Percentiles rank a stretch among this genome's conserved stretches.
These are phyloP conservation scores for Hydractinia echinata DNA, from an alignment of 30 jellyfish, hydroid and myxozoan species.

Conservation along the genomic window DNA sequence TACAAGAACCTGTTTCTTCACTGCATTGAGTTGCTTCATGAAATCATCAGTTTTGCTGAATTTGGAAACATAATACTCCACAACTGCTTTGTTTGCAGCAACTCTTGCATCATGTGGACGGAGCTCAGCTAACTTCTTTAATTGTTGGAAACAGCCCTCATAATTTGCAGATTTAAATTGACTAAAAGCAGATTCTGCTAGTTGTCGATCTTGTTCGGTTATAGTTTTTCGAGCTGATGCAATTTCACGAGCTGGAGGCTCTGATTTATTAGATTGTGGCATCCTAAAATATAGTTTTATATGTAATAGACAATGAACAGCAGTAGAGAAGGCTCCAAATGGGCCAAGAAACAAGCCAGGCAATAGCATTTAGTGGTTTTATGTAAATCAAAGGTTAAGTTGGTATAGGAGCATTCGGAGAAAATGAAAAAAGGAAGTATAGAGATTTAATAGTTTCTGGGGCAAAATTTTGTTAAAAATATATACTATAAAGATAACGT, in stretches of 20 bases:
- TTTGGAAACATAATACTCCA: slow-evolving; percentile 69
- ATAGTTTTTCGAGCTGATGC: slow-evolving; percentile 43
- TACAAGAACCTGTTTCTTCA: slow-evolving; percentile 70
- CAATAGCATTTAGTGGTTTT: too few relatives aligned
- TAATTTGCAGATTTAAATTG: slow-evolving; percentile 43
- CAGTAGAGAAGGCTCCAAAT: too few relatives aligned
- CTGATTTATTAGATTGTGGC: slow-evolving; percentile 18
- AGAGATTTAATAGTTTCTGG: too few relatives aligned
- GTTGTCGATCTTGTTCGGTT: slow-evolving; percentile 68
- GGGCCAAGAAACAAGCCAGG: too few relatives aligned
- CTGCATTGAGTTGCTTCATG: slow-evolving; percentile 49
- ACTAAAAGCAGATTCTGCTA: slow-evolving; percentile 59
- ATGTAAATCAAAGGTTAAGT: too few relatives aligned
- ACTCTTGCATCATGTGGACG: slow-evolving; percentile 82
- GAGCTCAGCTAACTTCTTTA: slow-evolving; percentile 55
- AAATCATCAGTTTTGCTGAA: slow-evolving; percentile 83
- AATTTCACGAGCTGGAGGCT: slow-evolving; percentile 33
- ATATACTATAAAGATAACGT: too few relatives aligned
- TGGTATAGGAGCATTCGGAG: too few relatives aligned
- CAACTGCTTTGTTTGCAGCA: slow-evolving; percentile 55
- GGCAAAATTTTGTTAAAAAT: too few relatives aligned
- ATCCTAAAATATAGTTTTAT: not conserved
- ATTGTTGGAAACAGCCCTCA: slow-evolving; percentile 56
- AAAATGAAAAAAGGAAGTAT: too few relatives aligned
- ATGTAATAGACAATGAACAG: too few relatives aligned